Base-by-base conservation (phyloP, 2,888 invertebrate species). In the Diachrysia chrysitis region DNA sequence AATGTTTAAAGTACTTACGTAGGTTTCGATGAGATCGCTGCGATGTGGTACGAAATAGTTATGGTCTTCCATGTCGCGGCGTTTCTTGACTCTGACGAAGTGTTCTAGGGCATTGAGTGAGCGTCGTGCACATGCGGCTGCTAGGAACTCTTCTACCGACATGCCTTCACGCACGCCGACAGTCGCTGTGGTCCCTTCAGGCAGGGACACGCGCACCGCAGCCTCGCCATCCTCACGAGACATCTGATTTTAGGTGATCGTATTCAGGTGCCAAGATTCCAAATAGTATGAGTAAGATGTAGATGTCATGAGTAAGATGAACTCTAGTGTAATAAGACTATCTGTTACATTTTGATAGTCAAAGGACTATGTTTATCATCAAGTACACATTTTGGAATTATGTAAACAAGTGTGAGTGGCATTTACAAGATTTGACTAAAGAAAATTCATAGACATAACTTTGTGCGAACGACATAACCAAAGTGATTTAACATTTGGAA, bases 31-130 rank as follows among this genome's bases (percentile, higher is more conserved):
- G 88, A 98, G 97, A 94, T 99, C 99, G 88, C 98, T 98, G 86
- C 98, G 97, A 92, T 99, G 98, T 71, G 99, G 99, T 87, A 99
- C 99, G 94, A 98, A 98, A 95, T 98, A 99, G 95, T 98, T 98
- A 93, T 98, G 98, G 93, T 98, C 98, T 92, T 99, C 99, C 97
- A 98, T 98, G 87, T 99, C 99, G 81, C 98, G 97, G 82, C 99
- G 97, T 91, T 99, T 98, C 95, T 98, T 98, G 81, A 99, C 98
- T 82, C 99, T 96, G 67, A 99, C 98, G 94, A 99, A 99, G 94
- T 99, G 99, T 92, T 99, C 99, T 93, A 98, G 98, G 46, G 99
- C 97, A 93, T 98, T 98, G 81, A 99, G 97, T 84, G 98, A 98
- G 90, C 99, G 98, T 81, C 99, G 97, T 78, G 97, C 97, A 95